Evolutionary conservation across 2,113 vertebrate genomes (phyloP).

Genomic region (Laticauda colubrina): DNA sequence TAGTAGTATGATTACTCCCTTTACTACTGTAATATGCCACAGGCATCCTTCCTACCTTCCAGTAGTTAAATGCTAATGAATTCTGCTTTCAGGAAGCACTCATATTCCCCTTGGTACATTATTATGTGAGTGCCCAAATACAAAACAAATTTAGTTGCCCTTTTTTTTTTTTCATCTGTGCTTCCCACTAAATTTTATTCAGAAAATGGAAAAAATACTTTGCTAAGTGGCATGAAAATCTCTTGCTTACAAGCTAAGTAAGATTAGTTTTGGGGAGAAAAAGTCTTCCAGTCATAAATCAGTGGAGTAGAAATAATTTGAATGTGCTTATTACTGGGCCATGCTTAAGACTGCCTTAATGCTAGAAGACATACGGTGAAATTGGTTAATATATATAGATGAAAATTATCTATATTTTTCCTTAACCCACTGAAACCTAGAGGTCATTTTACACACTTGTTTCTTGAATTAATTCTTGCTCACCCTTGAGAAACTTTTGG

Average conservation of each 20-base stretch:
- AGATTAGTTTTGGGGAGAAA: neutral
- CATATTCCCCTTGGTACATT: neutral
- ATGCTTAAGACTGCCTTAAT: neutral
- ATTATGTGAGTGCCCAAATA: neutral
- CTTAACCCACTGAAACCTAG: neutral
- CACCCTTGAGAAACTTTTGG: neutral
- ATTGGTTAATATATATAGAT: neutral
- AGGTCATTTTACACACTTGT: neutral
- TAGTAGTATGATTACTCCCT: neutral
- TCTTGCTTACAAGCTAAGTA: neutral
- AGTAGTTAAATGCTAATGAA: neutral
- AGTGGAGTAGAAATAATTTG: neutral
- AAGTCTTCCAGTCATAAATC: neutral
- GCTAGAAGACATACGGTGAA: neutral
- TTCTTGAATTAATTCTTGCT: neutral
- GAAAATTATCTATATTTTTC: neutral
- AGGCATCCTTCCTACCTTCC: neutral
- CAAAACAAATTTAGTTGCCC: neutral
- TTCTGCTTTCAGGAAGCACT: neutral
- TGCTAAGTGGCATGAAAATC: neutral
- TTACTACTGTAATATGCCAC: neutral
- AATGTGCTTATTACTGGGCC: neutral
- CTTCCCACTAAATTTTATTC: neutral
- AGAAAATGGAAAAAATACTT: neutral
- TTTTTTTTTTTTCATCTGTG: accelerated